These are phyloP conservation scores for Porites rus DNA, from an alignment of 92 coral and sea anemone genomes.

Conservation along the genomic window DNA sequence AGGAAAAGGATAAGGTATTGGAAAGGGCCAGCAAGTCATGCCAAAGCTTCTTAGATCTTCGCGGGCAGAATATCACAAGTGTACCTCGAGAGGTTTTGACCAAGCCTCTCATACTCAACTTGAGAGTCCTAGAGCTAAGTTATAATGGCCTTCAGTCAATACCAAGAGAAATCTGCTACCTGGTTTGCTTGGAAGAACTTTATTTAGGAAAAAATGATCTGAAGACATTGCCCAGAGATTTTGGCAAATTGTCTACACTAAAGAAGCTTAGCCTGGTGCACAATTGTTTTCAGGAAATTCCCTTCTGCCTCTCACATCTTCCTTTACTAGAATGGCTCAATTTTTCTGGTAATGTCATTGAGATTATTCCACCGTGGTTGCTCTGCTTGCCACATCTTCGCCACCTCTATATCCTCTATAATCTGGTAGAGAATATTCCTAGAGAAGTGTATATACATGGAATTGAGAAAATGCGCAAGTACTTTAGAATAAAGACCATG, in stretches of 20 bases:
- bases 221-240: slow-evolving; percentile 58
- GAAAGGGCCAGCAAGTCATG: slow-evolving; percentile 83
- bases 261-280: slow-evolving; percentile 75
- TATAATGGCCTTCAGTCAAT: slow-evolving; percentile 68
- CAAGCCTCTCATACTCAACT: slow-evolving; percentile 57
- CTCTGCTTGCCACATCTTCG: slow-evolving; percentile 59
- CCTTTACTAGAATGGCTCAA: slow-evolving; percentile 74
- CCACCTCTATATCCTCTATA: slow-evolving; percentile 64
- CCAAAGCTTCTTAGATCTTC: slow-evolving; percentile 69
- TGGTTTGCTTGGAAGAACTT: slow-evolving; percentile 68
- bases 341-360: slow-evolving; percentile 77
- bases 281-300: slow-evolving; percentile 65
- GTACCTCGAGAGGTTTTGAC: slow-evolving; percentile 62
- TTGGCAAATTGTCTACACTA: slow-evolving; percentile 50
- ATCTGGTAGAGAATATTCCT: slow-evolving; percentile 82
- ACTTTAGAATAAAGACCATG: slow-evolving; percentile 40
- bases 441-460: slow-evolving; percentile 69
- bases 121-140: slow-evolving; percentile 75
- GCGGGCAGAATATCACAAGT: slow-evolving; percentile 70
- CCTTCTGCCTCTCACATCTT: slow-evolving; percentile 48
- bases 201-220: slow-evolving; percentile 69
- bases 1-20: slow-evolving; percentile 76
- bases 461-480: slow-evolving; percentile 53
- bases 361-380: slow-evolving; percentile 64
- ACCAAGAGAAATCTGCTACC: slow-evolving; percentile 63